A percentile compares a stretch with the other conserved stretches of the same genome.
These are phyloP conservation scores for Adineta ricciae DNA, from an alignment of 2,888 invertebrate genomes.

Conservation along the genomic window DNA sequence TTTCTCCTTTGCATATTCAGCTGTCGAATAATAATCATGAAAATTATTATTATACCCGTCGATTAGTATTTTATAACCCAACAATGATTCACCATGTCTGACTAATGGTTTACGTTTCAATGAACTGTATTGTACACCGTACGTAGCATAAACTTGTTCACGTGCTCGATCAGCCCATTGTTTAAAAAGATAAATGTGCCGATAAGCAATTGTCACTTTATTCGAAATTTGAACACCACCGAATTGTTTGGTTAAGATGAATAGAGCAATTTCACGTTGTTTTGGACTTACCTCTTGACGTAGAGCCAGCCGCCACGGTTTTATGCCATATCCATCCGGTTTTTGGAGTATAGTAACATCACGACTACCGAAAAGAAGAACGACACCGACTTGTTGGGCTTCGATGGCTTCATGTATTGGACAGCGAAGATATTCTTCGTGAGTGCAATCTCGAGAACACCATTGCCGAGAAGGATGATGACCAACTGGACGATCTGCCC, in stretches of 20 bases:
- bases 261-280: slow-evolving; percentile 29
- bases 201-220: neutral
- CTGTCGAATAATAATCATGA: slow-evolving; percentile 24
- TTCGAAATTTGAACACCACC: slow-evolving; percentile 20
- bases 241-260: slow-evolving; percentile 29
- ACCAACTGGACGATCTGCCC: slow-evolving; percentile 24
- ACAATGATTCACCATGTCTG: neutral
- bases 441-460: neutral
- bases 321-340: slow-evolving; percentile 27
- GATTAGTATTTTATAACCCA: slow-evolving; percentile 30
- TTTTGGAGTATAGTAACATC: slow-evolving; percentile 23
- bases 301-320: slow-evolving; percentile 30
- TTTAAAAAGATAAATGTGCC: neutral
- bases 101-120: slow-evolving; percentile 16
- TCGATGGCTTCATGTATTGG: slow-evolving; percentile 30
- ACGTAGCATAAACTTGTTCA: slow-evolving; percentile 5
- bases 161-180: slow-evolving; percentile 28
- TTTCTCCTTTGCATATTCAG: slow-evolving; percentile 22
- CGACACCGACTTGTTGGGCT: slow-evolving; percentile 22
- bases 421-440: neutral
- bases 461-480: slow-evolving; percentile 34
- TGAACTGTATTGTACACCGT: slow-evolving; percentile 20
- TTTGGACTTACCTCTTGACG: slow-evolving; percentile 22
- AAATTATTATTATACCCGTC: slow-evolving; percentile 32
- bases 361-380: slow-evolving; percentile 12